Evolutionary conservation across 2,888 invertebrate species (phyloP).

Genomic region (Hylaea fasciaria): DNA sequence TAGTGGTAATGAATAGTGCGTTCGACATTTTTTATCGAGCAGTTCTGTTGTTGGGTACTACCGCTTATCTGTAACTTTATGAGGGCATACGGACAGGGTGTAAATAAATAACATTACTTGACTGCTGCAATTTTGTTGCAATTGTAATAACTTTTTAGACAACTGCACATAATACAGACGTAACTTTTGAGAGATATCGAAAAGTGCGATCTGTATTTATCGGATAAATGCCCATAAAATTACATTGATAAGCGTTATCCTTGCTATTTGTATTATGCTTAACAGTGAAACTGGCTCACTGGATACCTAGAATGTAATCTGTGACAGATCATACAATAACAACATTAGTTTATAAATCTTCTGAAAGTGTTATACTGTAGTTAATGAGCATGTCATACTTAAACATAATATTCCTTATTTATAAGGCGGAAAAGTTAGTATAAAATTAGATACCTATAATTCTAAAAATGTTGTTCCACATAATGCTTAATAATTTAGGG

Average conservation of each 20-base stretch:
- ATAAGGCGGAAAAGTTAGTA: slow-evolving; percentile 40
- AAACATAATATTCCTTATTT: slow-evolving; percentile 24
- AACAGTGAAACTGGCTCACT: slow-evolving; percentile 33
- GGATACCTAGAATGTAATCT: slow-evolving; percentile 11
- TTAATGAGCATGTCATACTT: slow-evolving; percentile 15
- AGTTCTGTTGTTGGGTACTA: slow-evolving; percentile 32
- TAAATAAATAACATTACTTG: slow-evolving; percentile 14
- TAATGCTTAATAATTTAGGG: slow-evolving; percentile 9
- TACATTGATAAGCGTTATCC: slow-evolving; percentile 51
- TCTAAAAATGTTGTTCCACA: slow-evolving; percentile 14
- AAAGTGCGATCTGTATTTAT: slow-evolving; percentile 43
- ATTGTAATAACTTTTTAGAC: too few species aligned
- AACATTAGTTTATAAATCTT: slow-evolving; percentile 6
- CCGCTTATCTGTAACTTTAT: slow-evolving; percentile 38
- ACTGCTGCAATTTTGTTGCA: background rate
- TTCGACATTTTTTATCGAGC: slow-evolving; percentile 39
- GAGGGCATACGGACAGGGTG: slow-evolving; percentile 35
- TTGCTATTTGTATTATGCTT: slow-evolving; percentile 25
- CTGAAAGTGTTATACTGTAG: slow-evolving; percentile 5
- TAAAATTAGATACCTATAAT: slow-evolving; percentile 14
- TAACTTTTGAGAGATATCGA: slow-evolving; percentile 35
- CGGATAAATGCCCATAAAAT: slow-evolving; percentile 50
- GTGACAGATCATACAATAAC: slow-evolving; percentile 2
- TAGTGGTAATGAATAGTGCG: slow-evolving; percentile 45
- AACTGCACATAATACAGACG: slow-evolving; percentile 2